These are phyloP conservation scores for Gastracanthus pulcherrimus DNA, from an alignment of 2,888 invertebrate genomes.

Conservation along the genomic window DNA sequence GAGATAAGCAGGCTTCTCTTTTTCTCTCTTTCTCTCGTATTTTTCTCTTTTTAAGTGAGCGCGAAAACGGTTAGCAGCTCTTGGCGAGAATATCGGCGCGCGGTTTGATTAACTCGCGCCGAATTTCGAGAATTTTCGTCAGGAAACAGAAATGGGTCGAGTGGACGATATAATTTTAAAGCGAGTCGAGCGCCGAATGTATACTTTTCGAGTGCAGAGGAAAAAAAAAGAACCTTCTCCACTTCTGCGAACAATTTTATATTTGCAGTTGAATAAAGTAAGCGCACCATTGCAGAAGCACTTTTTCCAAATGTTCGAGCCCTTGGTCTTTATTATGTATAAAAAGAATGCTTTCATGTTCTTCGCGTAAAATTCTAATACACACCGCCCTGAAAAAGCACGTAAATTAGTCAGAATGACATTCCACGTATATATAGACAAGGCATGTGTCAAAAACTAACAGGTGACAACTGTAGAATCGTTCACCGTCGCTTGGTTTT, in stretches of 20 bases:
- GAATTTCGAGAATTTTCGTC: conserved; percentile 4
- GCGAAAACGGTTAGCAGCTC: not conserved
- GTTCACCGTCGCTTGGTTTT: not conserved
- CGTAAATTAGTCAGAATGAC: too few species aligned
- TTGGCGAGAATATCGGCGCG: not conserved
- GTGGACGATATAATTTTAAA: conserved; percentile 7
- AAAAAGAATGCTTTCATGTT: too few species aligned
- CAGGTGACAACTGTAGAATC: conserved; percentile 5
- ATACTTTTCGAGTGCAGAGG: not conserved
- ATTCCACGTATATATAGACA: too few species aligned
- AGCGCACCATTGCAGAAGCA: too few species aligned
- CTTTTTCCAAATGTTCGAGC: too few species aligned
- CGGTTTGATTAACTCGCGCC: conserved; percentile 20
- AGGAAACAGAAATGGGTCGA: not conserved
- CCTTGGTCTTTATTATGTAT: too few species aligned
- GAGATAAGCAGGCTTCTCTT: conserved; percentile 12
- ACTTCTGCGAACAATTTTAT: conserved; percentile 35
- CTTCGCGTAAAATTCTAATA: not conserved
- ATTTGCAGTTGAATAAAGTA: too few species aligned
- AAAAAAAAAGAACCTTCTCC: not conserved
- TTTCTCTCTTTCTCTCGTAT: not conserved
- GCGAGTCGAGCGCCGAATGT: not conserved
- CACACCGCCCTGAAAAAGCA: not conserved
- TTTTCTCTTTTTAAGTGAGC: not conserved
- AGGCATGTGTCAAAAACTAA: not conserved